Conservation (phyloP, 2,888 invertebrate species). For the Scelioninae gen. 2 region DNA sequence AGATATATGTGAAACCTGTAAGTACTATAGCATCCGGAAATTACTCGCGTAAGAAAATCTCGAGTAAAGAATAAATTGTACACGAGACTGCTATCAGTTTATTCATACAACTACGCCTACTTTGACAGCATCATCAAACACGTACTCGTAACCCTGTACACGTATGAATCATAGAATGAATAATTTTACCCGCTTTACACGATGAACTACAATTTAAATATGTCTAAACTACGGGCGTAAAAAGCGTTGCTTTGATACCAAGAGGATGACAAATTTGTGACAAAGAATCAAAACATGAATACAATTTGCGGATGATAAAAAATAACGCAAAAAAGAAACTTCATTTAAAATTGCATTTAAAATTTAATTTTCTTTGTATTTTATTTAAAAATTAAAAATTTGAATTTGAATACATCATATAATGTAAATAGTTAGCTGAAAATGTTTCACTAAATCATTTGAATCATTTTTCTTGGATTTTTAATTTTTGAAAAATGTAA, state of each 20-base stretch:
- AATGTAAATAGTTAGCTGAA: too few species aligned
- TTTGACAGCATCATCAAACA: slow-evolving; percentile 32
- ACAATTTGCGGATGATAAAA: not conserved
- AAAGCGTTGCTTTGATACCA: slow-evolving; percentile 6
- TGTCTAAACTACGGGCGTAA: not conserved
- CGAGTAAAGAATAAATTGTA: slow-evolving; percentile 2
- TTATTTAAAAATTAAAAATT: too few species aligned
- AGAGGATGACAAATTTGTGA: slow-evolving; percentile 16
- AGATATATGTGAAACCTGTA: slow-evolving; percentile 21
- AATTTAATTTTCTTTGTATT: too few species aligned
- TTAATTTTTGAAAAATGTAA: too few species aligned
- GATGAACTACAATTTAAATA: slow-evolving; percentile 17
- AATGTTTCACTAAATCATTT: too few species aligned
- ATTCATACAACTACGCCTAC: slow-evolving; percentile 28
- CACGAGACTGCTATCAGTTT: slow-evolving; percentile 22
- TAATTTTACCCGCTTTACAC: slow-evolving; percentile 16
- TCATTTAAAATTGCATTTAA: too few species aligned
- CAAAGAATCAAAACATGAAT: slow-evolving; percentile 11
- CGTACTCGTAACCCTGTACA: slow-evolving; percentile 31
- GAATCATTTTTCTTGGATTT: too few species aligned
- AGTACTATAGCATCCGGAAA: slow-evolving; percentile 27
- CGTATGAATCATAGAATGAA: slow-evolving; percentile 25
- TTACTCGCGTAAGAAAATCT: slow-evolving; percentile 29
- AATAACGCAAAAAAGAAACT: too few species aligned
- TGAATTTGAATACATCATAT: too few species aligned